These are phyloP conservation scores for Megathymus violae DNA, from an alignment of 1,140 invertebrate species.

Conservation along the genomic window DNA sequence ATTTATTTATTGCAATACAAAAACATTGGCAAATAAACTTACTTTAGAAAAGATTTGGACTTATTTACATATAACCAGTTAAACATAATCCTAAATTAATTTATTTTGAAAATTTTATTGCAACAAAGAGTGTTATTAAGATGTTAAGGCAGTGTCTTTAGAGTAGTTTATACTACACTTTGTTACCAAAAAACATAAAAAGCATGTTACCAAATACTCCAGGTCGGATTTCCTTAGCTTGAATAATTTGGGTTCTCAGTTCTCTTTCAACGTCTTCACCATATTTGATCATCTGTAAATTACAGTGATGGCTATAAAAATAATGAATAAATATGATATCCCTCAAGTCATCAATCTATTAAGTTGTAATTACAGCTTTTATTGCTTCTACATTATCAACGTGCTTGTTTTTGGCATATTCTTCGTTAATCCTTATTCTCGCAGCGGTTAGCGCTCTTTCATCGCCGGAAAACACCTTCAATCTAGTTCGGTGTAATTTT, in stretches of 20 bases:
- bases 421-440: constrained; percentile 87
- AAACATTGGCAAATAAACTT: too few species aligned
- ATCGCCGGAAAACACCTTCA: constrained; percentile 86
- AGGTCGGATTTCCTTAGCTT: constrained; percentile 85
- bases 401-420: constrained; percentile 86
- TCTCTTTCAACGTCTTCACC: constrained; percentile 86
- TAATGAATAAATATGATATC: too few species aligned
- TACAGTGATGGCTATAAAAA: background rate
- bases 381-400: constrained; percentile 83
- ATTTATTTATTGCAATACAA: too few species aligned
- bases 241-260: constrained; percentile 86
- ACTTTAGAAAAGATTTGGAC: too few species aligned
- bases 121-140: too few species aligned
- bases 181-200: too few species aligned
- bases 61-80: too few species aligned
- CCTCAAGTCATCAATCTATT: background rate
- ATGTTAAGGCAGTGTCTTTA: too few species aligned
- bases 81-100: too few species aligned
- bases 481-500: constrained; percentile 86
- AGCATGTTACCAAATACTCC: constrained; percentile 84
- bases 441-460: constrained; percentile 83
- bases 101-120: too few species aligned
- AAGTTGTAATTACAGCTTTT: constrained; percentile 78
- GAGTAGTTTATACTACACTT: too few species aligned
- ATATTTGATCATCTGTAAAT: constrained; percentile 85